Evolutionary conservation across 2,113 vertebrate genomes (phyloP).

Genomic region (Nothobranchius furzeri): DNA sequence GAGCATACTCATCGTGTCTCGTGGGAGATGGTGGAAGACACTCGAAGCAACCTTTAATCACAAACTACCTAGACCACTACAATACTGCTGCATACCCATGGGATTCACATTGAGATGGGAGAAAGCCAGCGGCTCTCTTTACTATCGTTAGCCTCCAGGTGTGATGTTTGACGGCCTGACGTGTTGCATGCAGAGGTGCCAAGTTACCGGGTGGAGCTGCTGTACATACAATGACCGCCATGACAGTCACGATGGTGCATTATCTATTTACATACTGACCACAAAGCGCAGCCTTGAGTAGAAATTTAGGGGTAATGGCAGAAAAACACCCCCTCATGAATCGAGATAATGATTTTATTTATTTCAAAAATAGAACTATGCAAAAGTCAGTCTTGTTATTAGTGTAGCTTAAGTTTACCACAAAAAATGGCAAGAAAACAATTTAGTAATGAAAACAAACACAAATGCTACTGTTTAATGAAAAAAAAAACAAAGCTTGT

Average conservation of each 20-base stretch:
- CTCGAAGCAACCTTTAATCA: slow-evolving; percentile 46
- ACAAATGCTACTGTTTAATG: slow-evolving; percentile 54
- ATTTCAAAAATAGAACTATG: slow-evolving; percentile 77
- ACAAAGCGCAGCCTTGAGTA: slow-evolving; percentile 53
- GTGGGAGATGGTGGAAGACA: slow-evolving; percentile 35
- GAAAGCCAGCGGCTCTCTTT: slow-evolving; percentile 57
- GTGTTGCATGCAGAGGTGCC: slow-evolving; percentile 57
- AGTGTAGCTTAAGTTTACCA: slow-evolving; percentile 82
- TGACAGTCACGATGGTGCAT: slow-evolving; percentile 55
- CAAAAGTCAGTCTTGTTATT: slow-evolving; percentile 77
- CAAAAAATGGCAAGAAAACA: slow-evolving; percentile 61
- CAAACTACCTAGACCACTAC: slow-evolving; percentile 66
- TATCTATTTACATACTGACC: slow-evolving; percentile 75
- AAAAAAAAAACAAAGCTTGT: slow-evolving; percentile 37
- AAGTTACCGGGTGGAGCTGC: slow-evolving; percentile 57
- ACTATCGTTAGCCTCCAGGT: slow-evolving; percentile 38
- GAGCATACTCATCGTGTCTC: slow-evolving; percentile 35
- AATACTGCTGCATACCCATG: slow-evolving; percentile 79
- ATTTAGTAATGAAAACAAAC: slow-evolving; percentile 10
- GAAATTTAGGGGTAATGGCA: slow-evolving; percentile 32
- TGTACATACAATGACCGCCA: slow-evolving; percentile 54
- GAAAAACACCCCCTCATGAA: slow-evolving; percentile 46
- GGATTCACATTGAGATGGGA: slow-evolving; percentile 79
- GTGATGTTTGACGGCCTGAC: slow-evolving; percentile 59
- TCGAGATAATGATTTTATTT: slow-evolving; percentile 59